phyloP scores from a whole-genome alignment of 1,140 invertebrate genomes.

The Bombus picipes region DNA sequence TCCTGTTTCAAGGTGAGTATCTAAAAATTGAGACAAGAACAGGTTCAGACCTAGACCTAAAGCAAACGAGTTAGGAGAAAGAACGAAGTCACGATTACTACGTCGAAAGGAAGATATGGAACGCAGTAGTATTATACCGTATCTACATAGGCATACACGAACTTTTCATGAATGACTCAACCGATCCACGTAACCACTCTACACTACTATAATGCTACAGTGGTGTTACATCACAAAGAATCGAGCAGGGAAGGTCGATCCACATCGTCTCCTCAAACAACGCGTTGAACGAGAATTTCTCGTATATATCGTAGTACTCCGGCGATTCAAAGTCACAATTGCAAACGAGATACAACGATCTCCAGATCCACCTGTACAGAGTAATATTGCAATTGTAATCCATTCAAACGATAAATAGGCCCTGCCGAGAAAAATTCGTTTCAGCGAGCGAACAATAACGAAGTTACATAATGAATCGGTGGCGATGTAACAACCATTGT shows the following conservation, averaged over 20 bases:
- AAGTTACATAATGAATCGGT: slow-evolving; percentile 17
- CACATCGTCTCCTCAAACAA: neutral
- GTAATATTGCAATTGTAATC: neutral
- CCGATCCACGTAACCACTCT: slow-evolving; percentile 8
- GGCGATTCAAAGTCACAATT: neutral
- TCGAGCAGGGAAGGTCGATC: slow-evolving; percentile 16
- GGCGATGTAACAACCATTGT: slow-evolving; percentile 24
- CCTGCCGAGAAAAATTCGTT: neutral
- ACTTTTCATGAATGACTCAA: slow-evolving; percentile 34
- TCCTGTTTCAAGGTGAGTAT: neutral
- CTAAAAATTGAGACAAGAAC: neutral
- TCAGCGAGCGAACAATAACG: neutral
- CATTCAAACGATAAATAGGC: neutral
- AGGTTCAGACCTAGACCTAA: neutral
- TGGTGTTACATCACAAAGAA: slow-evolving; percentile 17
- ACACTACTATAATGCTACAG: too few relatives aligned
- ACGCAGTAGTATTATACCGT: neutral
- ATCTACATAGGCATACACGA: neutral
- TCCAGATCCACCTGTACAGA: too few relatives aligned
- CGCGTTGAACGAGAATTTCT: neutral
- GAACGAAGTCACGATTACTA: neutral
- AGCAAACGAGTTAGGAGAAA: neutral
- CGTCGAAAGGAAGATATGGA: neutral
- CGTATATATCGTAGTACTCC: neutral
- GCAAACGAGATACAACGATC: neutral